Evolutionary conservation across 2,888 invertebrate genomes (phyloP).

Genomic region (Agrotis puta): DNA sequence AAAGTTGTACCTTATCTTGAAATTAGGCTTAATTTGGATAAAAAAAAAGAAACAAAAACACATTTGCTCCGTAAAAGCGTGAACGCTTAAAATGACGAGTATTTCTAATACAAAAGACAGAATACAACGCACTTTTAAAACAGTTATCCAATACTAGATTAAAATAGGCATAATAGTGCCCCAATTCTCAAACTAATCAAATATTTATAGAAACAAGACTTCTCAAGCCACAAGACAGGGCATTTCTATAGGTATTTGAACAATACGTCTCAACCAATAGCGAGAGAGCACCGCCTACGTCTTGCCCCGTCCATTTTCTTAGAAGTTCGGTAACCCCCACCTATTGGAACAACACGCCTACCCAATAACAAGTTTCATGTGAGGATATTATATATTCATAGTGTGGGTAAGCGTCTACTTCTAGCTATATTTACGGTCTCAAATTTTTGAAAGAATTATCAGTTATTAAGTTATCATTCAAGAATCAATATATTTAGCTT

Average conservation of each 20-base stretch:
- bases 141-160: neutral
- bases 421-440: neutral
- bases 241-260: constrained; percentile 17
- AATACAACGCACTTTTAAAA: neutral
- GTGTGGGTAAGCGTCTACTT: neutral
- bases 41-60: too few relatives aligned
- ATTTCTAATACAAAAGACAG: neutral
- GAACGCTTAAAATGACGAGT: neutral
- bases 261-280: constrained; percentile 73
- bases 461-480: neutral
- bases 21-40: too few relatives aligned
- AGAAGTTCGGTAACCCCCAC: constrained; percentile 72
- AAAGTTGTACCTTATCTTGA: too few relatives aligned
- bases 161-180: constrained; percentile 4
- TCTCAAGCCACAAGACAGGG: constrained; percentile 2
- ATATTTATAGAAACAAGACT: constrained; percentile 31
- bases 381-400: constrained; percentile 39
- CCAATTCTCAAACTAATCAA: constrained; percentile 22
- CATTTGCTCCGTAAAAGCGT: too few relatives aligned
- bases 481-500: neutral
- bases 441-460: neutral
- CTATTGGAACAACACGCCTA: constrained; percentile 69
- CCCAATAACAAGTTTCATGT: constrained; percentile 53
- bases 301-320: constrained; percentile 85
- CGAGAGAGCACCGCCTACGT: constrained; percentile 70